phyloP scores from a whole-genome alignment of 2,888 invertebrate genomes.

The Xylocampa areola region DNA sequence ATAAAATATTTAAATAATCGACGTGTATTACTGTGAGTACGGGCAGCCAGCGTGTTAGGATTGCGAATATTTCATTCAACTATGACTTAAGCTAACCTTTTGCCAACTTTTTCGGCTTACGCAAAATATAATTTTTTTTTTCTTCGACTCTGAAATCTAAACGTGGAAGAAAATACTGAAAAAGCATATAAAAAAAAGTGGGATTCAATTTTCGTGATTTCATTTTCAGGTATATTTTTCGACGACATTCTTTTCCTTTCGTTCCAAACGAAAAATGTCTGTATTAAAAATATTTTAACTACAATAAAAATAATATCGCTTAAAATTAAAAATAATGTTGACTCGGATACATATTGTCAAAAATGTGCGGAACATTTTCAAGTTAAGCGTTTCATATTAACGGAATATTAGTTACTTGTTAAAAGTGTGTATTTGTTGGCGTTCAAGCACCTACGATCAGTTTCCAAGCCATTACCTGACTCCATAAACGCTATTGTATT shows the following conservation, averaged over 20 bases:
- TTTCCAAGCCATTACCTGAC: conserved; percentile 63
- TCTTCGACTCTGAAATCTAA: too few relatives aligned
- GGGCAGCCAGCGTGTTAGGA: too few relatives aligned
- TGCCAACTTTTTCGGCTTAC: too few relatives aligned
- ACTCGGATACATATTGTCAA: conserved; percentile 54
- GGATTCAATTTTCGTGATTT: neutral
- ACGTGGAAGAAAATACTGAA: too few relatives aligned
- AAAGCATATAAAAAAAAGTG: too few relatives aligned
- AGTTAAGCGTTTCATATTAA: conserved; percentile 57
- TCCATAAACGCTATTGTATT: conserved; percentile 52
- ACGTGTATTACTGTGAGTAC: too few relatives aligned
- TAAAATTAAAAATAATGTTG: conserved; percentile 60
- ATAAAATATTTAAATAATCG: too few relatives aligned
- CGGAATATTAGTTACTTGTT: conserved; percentile 56
- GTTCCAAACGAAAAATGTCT: conserved; percentile 24
- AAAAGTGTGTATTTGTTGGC: conserved; percentile 61
- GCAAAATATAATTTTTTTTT: too few relatives aligned
- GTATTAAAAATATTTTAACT: conserved; percentile 28
- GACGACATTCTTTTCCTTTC: conserved; percentile 51
- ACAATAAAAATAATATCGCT: conserved; percentile 32
- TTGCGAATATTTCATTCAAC: too few relatives aligned
- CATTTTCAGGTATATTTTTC: neutral
- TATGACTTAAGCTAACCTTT: too few relatives aligned
- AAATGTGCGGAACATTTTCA: conserved; percentile 64
- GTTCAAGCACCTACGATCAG: conserved; percentile 54